Evolutionary conservation across 2,888 invertebrate genomes (phyloP).

Genomic region (Phania funesta): DNA sequence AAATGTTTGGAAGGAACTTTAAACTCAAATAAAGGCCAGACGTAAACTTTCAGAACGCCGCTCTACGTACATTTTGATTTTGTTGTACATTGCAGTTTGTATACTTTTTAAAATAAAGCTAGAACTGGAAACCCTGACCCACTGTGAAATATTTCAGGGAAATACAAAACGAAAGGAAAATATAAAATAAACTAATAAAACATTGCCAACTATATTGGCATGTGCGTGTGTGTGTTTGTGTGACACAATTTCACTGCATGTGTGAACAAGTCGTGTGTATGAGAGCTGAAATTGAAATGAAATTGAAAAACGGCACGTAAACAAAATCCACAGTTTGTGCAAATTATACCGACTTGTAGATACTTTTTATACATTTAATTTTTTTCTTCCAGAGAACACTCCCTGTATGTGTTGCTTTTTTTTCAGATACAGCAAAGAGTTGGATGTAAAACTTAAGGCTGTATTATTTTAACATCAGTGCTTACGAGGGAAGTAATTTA

Average conservation of each 20-base stretch:
- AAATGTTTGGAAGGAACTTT: too few relatives aligned
- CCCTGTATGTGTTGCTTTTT: background rate
- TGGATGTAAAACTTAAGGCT: background rate
- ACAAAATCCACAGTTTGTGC: background rate
- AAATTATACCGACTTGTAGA: background rate
- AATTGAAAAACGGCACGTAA: background rate
- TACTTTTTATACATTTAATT: background rate
- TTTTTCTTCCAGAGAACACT: background rate
- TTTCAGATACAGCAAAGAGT: background rate
- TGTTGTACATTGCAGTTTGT: too few relatives aligned
- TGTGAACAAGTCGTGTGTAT: background rate
- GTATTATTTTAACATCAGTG: background rate
- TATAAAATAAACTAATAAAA: too few relatives aligned
- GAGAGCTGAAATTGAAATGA: background rate
- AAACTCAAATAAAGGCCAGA: too few relatives aligned
- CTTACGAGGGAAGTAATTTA: slow-evolving; percentile 15
- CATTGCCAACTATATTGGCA: too few relatives aligned
- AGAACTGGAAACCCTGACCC: too few relatives aligned
- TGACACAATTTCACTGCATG: background rate
- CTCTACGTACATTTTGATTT: too few relatives aligned
- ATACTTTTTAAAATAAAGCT: too few relatives aligned
- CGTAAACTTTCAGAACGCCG: too few relatives aligned
- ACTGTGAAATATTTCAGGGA: too few relatives aligned
- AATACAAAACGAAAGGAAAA: too few relatives aligned
- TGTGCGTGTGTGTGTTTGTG: too few relatives aligned